These are phyloP conservation scores for Cryptops parisi DNA, from an alignment of 2,888 invertebrate species.

Conservation along the genomic window DNA sequence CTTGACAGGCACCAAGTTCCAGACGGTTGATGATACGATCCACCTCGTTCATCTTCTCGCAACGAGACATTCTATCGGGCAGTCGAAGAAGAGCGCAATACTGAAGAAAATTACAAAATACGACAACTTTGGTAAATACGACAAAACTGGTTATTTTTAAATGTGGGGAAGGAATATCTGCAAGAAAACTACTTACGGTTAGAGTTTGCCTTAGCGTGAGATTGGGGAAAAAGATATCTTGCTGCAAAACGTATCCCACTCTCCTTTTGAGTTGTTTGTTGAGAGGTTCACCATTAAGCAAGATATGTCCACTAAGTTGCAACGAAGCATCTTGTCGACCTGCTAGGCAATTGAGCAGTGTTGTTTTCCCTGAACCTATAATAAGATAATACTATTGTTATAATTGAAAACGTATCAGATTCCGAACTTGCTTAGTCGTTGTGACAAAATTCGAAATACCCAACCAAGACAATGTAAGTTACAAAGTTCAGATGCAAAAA, in stretches of 20 bases:
- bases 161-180: background rate
- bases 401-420: too few relatives aligned
- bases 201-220: slow-evolving; percentile 61
- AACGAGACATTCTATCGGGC: slow-evolving; percentile 51
- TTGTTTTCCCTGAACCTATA: slow-evolving; percentile 56
- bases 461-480: too few relatives aligned
- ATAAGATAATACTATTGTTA: too few relatives aligned
- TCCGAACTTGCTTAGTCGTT: too few relatives aligned
- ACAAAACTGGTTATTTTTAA: background rate
- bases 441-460: too few relatives aligned
- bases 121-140: background rate
- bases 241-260: slow-evolving; percentile 66
- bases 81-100: slow-evolving; percentile 46
- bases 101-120: slow-evolving; percentile 30
- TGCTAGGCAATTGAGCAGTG: slow-evolving; percentile 56
- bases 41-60: slow-evolving; percentile 59
- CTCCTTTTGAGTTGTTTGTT: slow-evolving; percentile 55
- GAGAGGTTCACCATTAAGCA: slow-evolving; percentile 46
- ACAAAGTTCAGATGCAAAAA: too few relatives aligned
- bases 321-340: slow-evolving; percentile 45
- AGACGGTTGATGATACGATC: slow-evolving; percentile 60
- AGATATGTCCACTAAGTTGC: slow-evolving; percentile 44
- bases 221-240: slow-evolving; percentile 65
- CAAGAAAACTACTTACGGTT: slow-evolving; percentile 35
- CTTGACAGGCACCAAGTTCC: slow-evolving; percentile 55